A percentile compares a stretch with the other conserved stretches of the same genome.
phyloP scores from a whole-genome alignment of 2,797 vertebrate genomes.

The Coregonus sp. region DNA sequence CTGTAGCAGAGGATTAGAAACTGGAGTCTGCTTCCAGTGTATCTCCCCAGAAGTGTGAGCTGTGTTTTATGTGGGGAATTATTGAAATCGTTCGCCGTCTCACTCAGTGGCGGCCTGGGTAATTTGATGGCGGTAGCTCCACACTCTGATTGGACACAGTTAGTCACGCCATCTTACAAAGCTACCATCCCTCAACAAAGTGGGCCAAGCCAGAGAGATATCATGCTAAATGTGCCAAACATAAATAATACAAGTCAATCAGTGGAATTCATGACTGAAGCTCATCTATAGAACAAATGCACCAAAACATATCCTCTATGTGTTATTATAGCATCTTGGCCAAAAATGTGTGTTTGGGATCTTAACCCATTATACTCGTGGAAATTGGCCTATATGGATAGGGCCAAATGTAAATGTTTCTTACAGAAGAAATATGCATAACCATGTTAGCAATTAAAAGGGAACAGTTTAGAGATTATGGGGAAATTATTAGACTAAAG shows the following conservation, averaged over 20 bases:
- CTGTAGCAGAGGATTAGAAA: constrained; percentile 51
- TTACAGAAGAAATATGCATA: no score
- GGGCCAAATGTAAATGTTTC: no score
- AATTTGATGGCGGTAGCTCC: constrained; percentile 51
- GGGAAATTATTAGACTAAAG: no score
- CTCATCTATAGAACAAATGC: constrained; percentile 28
- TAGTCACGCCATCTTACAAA: constrained; percentile 55
- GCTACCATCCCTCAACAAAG: constrained; percentile 24
- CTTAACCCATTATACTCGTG: no score
- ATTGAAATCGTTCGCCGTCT: constrained; percentile 63
- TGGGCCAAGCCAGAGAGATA: not conserved
- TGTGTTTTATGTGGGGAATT: constrained; percentile 64
- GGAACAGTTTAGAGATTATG: no score
- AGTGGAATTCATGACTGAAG: constrained; percentile 13
- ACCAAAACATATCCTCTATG: constrained; percentile 10
- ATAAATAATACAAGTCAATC: constrained; percentile 14
- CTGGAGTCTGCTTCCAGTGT: constrained; percentile 53
- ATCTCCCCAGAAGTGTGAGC: constrained; percentile 49
- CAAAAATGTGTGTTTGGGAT: constrained; percentile 11
- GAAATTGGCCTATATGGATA: no score
- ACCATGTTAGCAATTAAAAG: no score
- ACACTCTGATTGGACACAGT: constrained; percentile 55
- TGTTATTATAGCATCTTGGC: constrained; percentile 25
- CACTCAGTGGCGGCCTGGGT: constrained; percentile 45
- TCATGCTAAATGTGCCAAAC: not conserved